A percentile compares a stretch with the other conserved stretches of the same genome.
phyloP scores from a whole-genome alignment of 2,888 invertebrate genomes.

The Xanthia togata region DNA sequence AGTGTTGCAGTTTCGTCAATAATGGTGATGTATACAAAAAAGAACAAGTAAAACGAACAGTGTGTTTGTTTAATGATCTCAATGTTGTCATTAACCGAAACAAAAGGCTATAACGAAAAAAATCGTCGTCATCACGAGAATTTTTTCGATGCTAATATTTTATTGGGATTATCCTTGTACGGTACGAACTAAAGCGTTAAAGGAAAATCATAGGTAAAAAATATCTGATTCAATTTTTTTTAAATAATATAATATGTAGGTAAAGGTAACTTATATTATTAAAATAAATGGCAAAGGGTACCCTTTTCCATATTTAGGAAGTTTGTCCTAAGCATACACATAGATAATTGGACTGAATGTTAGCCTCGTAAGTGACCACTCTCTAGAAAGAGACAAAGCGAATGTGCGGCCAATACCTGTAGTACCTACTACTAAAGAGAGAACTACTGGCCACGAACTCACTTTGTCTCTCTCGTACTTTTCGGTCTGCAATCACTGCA shows the following conservation, averaged over 20 bases:
- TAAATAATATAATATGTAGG: not conserved
- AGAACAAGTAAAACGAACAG: constrained; percentile 6
- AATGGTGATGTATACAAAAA: constrained; percentile 34
- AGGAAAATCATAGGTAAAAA: not conserved
- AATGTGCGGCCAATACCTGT: too few species aligned
- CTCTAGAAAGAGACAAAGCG: too few species aligned
- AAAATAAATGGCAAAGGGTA: too few species aligned
- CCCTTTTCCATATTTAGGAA: not conserved
- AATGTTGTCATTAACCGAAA: constrained; percentile 17
- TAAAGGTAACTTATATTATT: not conserved
- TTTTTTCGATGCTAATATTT: not conserved
- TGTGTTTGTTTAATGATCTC: constrained; percentile 37
- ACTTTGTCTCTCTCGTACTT: too few species aligned
- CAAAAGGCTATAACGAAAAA: not conserved
- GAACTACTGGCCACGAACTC: too few species aligned
- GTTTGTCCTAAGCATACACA: too few species aligned
- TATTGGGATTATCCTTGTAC: constrained; percentile 8
- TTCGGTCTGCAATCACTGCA: too few species aligned
- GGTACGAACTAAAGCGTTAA: not conserved
- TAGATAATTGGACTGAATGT: too few species aligned
- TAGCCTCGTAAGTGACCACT: too few species aligned
- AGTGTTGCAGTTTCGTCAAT: constrained; percentile 29
- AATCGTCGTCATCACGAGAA: not conserved
- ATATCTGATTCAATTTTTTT: not conserved
- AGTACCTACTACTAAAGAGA: too few species aligned